A percentile compares a stretch with the other conserved stretches of the same genome.
Conservation (phyloP, 2,113 vertebrate genomes). For the Hippoglossus stenolepis region DNA sequence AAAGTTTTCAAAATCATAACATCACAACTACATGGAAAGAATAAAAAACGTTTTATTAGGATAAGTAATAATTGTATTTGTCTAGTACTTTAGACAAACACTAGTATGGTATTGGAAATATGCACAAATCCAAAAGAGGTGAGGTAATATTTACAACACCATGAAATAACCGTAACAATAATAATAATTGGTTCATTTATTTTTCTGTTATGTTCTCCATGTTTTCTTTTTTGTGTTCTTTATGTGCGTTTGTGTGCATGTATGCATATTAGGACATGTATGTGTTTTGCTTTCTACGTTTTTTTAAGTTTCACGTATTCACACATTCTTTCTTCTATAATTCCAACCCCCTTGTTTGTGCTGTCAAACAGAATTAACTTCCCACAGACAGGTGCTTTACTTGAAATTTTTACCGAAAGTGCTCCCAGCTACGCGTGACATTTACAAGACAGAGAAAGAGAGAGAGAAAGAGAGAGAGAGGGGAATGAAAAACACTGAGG, state of each 20-base stretch:
- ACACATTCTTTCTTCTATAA: neutral
- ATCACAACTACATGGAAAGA: too few relatives aligned
- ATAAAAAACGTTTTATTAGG: too few relatives aligned
- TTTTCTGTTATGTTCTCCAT: neutral
- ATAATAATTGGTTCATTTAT: neutral
- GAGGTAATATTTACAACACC: too few relatives aligned
- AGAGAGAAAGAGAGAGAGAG: neutral
- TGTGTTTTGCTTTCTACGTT: neutral
- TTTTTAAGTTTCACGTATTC: neutral
- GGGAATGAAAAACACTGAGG: neutral
- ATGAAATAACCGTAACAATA: neutral
- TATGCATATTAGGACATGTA: neutral
- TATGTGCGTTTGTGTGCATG: neutral
- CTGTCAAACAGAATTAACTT: slow-evolving; percentile 19
- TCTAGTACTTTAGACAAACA: too few relatives aligned
- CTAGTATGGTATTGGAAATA: too few relatives aligned
- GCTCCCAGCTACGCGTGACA: slow-evolving; percentile 16
- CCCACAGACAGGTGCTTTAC: slow-evolving; percentile 8
- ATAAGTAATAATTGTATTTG: too few relatives aligned
- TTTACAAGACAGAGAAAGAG: slow-evolving; percentile 10
- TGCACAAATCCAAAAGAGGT: too few relatives aligned
- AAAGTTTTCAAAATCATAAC: neutral
- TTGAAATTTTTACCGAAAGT: slow-evolving; percentile 6
- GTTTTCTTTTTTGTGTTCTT: too few relatives aligned
- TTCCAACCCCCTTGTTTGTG: slow-evolving; percentile 4